A percentile compares a stretch with the other conserved stretches of the same genome.
These are phyloP conservation scores for Sterna hirundo DNA, from an alignment of 2,113 vertebrate genomes.

Conservation along the genomic window DNA sequence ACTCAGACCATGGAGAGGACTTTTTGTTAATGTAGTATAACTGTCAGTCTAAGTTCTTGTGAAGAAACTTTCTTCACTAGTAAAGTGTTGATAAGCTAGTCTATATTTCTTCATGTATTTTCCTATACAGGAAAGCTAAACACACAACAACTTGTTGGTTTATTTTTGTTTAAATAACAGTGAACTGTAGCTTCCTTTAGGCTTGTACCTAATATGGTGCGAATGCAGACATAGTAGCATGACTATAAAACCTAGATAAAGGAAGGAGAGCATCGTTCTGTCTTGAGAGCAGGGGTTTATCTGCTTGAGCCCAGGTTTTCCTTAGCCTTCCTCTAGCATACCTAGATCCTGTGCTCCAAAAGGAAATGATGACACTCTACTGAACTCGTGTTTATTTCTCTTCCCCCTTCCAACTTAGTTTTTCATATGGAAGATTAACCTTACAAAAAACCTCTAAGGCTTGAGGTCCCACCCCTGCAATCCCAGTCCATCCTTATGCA, in stretches of 20 bases:
- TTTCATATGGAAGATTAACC: background rate
- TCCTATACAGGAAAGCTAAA: background rate
- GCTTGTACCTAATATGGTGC: background rate
- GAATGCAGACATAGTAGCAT: background rate
- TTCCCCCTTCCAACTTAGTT: background rate
- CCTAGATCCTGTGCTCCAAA: background rate
- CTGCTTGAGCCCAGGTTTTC: background rate
- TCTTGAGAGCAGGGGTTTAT: background rate
- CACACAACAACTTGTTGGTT: background rate
- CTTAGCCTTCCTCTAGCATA: background rate
- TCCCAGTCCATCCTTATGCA: background rate
- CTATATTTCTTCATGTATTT: background rate
- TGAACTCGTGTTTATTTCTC: fast-evolving
- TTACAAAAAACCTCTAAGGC: background rate
- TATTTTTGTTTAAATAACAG: background rate
- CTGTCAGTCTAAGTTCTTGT: background rate
- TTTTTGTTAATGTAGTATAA: background rate
- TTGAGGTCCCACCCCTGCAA: background rate
- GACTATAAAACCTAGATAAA: background rate
- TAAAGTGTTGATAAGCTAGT: background rate
- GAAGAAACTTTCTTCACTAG: background rate
- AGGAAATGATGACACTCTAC: background rate
- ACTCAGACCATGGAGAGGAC: background rate
- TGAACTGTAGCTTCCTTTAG: background rate
- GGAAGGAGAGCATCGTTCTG: background rate